phyloP scores from a whole-genome alignment of 2,888 invertebrate genomes.

The Liposcelis brunnea region DNA sequence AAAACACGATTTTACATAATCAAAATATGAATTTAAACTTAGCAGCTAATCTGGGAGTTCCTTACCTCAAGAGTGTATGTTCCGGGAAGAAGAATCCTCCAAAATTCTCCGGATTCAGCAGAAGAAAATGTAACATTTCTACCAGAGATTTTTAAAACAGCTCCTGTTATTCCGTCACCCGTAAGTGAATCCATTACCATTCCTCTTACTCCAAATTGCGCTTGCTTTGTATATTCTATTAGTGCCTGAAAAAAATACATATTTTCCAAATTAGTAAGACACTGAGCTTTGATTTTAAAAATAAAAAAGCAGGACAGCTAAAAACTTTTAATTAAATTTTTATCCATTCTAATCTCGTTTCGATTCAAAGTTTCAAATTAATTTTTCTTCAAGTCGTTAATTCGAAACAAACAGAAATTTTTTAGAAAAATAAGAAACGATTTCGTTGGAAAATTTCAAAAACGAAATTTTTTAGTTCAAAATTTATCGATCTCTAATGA shows the following conservation, averaged over 20 bases:
- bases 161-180: not conserved
- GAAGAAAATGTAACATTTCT: conserved; percentile 73
- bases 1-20: not conserved
- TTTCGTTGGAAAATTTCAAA: no score
- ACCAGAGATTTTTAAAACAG: conserved; percentile 43
- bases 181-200: not conserved
- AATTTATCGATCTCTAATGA: no score
- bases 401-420: no score
- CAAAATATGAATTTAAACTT: not conserved
- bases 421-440: no score
- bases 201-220: not conserved
- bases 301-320: no score
- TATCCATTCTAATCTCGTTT: no score
- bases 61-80: conserved; percentile 65
- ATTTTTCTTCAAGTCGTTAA: no score
- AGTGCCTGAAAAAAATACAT: not conserved
- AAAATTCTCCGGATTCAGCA: conserved; percentile 85
- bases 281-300: not conserved
- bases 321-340: no score
- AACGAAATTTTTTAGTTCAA: no score
- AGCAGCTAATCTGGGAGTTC: not conserved
- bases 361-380: no score
- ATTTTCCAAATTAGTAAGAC: not conserved
- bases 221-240: conserved; percentile 4
- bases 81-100: conserved; percentile 79